phyloP scores from a whole-genome alignment of 2,113 vertebrate species.

The human region GRCh38 chr4:19379001-19379500 shows the following conservation, averaged over 20 bases:
- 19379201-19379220: not conserved
- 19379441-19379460: constrained; percentile 52
- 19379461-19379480: constrained; percentile 62
- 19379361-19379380: not conserved
- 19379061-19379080: not conserved
- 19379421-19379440: constrained; percentile 47
- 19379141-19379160: not conserved
- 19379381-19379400: not conserved
- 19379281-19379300: not conserved
- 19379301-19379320: not conserved
- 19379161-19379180: not conserved
- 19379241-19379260: not conserved
- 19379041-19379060: not conserved
- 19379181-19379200: not conserved
- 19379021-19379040: not conserved
- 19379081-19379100: not conserved
- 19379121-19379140: not conserved
- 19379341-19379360: not conserved
- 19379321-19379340: not conserved
- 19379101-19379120: not conserved
- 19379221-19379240: not conserved
- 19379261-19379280: not conserved
- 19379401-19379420: constrained; percentile 2
- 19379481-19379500: constrained; percentile 70
- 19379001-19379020: not conserved